phyloP scores from a whole-genome alignment of 2,888 invertebrate species.

The Pycnomerus fuliginosus region DNA sequence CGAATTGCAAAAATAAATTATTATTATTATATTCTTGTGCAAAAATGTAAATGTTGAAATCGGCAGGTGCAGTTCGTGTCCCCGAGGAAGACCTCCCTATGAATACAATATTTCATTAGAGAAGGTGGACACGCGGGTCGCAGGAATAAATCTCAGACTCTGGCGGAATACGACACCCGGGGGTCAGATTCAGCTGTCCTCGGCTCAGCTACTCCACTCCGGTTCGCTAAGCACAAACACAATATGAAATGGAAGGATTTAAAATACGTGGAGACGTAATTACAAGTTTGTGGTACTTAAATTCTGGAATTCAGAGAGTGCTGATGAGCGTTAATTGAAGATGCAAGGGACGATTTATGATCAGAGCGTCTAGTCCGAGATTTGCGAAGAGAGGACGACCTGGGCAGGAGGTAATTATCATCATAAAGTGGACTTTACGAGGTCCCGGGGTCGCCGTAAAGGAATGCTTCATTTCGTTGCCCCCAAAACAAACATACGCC shows the following conservation, averaged over 20 bases:
- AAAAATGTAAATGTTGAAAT: too few relatives aligned
- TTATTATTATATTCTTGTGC: too few relatives aligned
- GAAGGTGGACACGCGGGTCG: constrained; percentile 44
- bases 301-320: neutral
- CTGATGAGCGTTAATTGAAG: neutral
- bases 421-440: constrained; percentile 56
- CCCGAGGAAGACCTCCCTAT: constrained; percentile 47
- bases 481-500: constrained; percentile 40
- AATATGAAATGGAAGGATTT: neutral
- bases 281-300: neutral
- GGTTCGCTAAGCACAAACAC: constrained; percentile 20
- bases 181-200: constrained; percentile 52
- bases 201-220: constrained; percentile 38
- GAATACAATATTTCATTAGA: constrained; percentile 54
- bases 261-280: neutral
- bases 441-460: constrained; percentile 48
- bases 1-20: too few relatives aligned
- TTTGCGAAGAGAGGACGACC: constrained; percentile 18
- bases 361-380: too few relatives aligned
- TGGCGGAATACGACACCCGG: constrained; percentile 49
- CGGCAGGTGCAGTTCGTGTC: constrained; percentile 21
- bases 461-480: constrained; percentile 49
- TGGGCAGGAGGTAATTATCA: constrained; percentile 51
- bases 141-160: constrained; percentile 51
- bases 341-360: too few relatives aligned